phyloP scores from a whole-genome alignment of 2,888 invertebrate species.

The Machimus rusticus region DNA sequence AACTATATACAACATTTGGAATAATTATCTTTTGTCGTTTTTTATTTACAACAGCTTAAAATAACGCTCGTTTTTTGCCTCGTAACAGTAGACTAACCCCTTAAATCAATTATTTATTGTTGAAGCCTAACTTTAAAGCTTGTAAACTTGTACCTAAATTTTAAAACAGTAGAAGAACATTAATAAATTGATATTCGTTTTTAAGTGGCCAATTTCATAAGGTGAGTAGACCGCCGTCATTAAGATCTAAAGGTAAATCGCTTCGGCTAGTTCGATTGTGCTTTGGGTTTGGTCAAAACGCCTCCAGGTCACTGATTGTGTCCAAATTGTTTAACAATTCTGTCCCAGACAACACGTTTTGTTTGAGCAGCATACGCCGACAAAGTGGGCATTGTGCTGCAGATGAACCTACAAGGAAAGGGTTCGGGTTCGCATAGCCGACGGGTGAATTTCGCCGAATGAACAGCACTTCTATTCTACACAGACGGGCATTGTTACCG shows the following conservation, averaged over 20 bases:
- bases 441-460: background rate
- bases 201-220: background rate
- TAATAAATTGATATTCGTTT: too few species aligned
- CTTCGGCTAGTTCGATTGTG: background rate
- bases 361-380: background rate
- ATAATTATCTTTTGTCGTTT: too few species aligned
- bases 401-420: background rate
- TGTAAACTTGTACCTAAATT: too few species aligned
- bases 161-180: too few species aligned
- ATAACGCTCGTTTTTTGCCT: too few species aligned
- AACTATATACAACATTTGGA: too few species aligned
- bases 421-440: background rate
- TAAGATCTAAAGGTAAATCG: background rate
- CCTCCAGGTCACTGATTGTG: background rate
- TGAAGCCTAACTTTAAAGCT: too few species aligned
- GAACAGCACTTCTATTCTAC: background rate
- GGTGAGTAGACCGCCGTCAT: background rate
- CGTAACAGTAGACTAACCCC: too few species aligned
- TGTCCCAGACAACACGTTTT: background rate
- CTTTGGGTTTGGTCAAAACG: background rate
- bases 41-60: too few species aligned
- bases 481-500: background rate
- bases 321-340: background rate
- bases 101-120: too few species aligned
- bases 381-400: background rate